phyloP scores from a whole-genome alignment of 2,113 vertebrate genomes.

The Malurus cyaneus region DNA sequence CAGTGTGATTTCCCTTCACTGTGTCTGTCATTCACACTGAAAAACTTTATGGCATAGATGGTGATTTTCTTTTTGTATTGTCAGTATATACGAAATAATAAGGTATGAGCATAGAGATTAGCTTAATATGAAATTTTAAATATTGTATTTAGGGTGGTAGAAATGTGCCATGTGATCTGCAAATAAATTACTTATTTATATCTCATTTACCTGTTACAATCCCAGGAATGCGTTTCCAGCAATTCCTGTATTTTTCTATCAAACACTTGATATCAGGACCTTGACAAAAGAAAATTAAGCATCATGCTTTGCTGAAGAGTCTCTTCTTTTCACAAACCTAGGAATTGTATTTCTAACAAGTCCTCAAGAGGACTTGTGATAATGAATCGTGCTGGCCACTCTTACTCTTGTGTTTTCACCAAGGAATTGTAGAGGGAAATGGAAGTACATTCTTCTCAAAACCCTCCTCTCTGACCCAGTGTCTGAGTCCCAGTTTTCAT shows the following conservation, averaged over 20 bases:
- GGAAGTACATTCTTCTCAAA: background rate
- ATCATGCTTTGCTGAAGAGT: background rate
- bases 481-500: background rate
- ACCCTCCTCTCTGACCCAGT: background rate
- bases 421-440: background rate
- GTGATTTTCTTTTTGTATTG: background rate
- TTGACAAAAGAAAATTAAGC: background rate
- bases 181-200: background rate
- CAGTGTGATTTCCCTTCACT: background rate
- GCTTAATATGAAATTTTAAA: background rate
- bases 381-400: background rate
- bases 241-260: background rate
- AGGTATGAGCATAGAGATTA: background rate
- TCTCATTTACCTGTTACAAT: background rate
- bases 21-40: background rate
- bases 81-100: background rate
- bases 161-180: background rate
- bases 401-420: background rate
- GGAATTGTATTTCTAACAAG: background rate
- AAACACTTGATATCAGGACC: background rate
- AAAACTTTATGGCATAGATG: background rate
- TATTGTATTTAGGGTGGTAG: background rate
- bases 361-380: background rate
- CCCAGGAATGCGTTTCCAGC: background rate
- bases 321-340: background rate